Evolutionary conservation across 1,140 invertebrate genomes (phyloP).

Genomic region (Zaprionus capensis): DNA sequence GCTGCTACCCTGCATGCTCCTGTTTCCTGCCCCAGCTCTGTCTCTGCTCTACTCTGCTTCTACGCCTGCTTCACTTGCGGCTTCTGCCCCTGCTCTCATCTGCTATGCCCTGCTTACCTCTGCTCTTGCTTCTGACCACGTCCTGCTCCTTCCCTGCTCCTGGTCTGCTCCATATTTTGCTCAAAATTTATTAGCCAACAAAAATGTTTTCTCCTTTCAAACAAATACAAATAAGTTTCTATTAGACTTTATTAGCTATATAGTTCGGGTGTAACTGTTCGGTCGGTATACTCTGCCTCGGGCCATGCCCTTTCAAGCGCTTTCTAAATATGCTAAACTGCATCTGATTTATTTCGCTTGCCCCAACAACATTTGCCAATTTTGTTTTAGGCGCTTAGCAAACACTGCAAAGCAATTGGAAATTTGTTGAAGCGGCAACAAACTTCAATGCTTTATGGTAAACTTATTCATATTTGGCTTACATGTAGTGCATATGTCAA

Average conservation of each 20-base stretch:
- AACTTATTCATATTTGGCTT: too few species aligned
- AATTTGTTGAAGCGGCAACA: background rate
- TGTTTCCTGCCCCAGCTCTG: background rate
- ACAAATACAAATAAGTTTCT: conserved; percentile 7
- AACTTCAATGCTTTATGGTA: background rate
- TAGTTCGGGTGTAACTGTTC: background rate
- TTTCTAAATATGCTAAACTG: background rate
- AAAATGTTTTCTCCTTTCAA: background rate
- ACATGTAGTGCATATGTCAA: too few species aligned
- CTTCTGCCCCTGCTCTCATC: background rate
- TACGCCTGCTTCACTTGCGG: too few species aligned
- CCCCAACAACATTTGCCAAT: background rate
- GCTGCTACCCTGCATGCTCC: background rate
- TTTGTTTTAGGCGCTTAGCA: conserved; percentile 7
- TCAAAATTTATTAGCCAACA: conserved; percentile 16
- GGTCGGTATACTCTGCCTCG: background rate
- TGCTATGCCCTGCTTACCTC: background rate
- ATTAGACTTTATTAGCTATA: conserved; percentile 36
- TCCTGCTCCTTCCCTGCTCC: background rate
- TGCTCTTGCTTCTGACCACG: background rate
- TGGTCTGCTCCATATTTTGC: background rate
- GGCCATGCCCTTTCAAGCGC: conserved; percentile 2
- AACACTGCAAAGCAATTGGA: conserved; percentile 11
- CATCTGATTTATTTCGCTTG: conserved; percentile 9
- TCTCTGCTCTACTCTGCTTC: background rate